Evolutionary conservation across 2,797 vertebrate species (phyloP).

Genomic region (Crenuchus spilurus): DNA sequence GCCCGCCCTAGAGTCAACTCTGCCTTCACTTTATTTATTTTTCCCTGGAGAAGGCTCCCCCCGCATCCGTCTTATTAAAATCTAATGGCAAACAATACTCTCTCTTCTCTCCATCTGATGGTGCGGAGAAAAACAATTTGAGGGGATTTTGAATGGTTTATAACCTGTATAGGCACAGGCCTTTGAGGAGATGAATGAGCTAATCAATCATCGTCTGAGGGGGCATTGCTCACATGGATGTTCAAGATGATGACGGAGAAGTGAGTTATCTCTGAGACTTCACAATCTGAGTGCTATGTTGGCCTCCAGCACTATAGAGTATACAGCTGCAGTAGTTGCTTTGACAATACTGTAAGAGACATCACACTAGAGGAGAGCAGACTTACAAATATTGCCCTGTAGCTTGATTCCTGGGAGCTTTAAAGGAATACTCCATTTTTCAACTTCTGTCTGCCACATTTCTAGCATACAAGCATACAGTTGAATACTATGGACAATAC

Average conservation of each 20-base stretch:
- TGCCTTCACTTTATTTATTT: slow-evolving; percentile 41
- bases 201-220: slow-evolving; percentile 19
- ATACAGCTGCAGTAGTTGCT: background rate
- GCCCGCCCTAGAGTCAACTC: slow-evolving; percentile 28
- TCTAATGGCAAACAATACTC: slow-evolving; percentile 34
- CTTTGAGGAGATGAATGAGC: slow-evolving; percentile 25
- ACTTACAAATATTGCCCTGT: too few species aligned
- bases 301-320: background rate
- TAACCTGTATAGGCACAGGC: slow-evolving; percentile 16
- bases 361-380: background rate
- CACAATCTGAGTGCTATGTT: background rate
- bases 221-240: slow-evolving; percentile 15
- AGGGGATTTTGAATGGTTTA: slow-evolving; percentile 20
- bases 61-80: slow-evolving; percentile 39
- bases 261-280: slow-evolving; percentile 13
- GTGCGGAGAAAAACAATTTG: slow-evolving; percentile 39
- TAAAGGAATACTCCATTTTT: background rate
- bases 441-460: background rate
- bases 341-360: background rate
- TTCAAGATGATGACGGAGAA: background rate
- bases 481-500: background rate
- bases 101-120: slow-evolving; percentile 15
- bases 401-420: background rate
- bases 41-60: slow-evolving; percentile 32
- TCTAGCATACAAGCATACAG: background rate